Evolutionary conservation across 1,140 invertebrate species (phyloP).

Genomic region (Listronotus oregonensis): DNA sequence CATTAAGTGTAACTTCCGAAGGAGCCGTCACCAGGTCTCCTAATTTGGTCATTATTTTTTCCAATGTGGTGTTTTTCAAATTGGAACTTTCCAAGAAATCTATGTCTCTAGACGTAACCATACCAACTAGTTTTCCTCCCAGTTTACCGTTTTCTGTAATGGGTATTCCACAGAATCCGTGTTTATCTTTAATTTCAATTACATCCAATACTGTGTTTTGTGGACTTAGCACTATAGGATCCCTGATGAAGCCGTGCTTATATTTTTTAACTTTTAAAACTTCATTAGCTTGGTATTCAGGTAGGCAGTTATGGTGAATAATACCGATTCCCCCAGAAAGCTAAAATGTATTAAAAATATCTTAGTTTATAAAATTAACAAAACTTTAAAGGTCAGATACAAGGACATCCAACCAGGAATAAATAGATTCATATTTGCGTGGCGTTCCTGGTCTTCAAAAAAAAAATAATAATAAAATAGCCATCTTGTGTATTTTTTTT

Average conservation of each 20-base stretch:
- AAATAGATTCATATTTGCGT: too few relatives aligned
- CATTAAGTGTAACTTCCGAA: conserved; percentile 84
- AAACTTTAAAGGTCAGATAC: too few relatives aligned
- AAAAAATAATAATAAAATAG: too few relatives aligned
- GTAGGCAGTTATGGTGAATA: conserved; percentile 96
- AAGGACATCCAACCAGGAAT: too few relatives aligned
- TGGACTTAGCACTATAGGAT: conserved; percentile 91
- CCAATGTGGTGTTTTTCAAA: conserved; percentile 49
- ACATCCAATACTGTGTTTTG: conserved; percentile 85
- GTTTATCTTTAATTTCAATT: conserved; percentile 81
- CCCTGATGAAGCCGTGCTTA: conserved; percentile 97
- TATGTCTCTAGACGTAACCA: conserved; percentile 83
- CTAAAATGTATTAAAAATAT: conserved; percentile 48
- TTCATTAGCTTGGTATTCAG: conserved; percentile 94
- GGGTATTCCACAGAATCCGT: conserved; percentile 85
- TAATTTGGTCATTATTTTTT: conserved; percentile 87
- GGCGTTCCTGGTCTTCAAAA: too few relatives aligned
- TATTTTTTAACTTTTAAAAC: conserved; percentile 98
- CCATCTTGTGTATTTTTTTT: too few relatives aligned
- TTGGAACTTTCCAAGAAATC: conserved; percentile 84
- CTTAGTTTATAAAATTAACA: too few relatives aligned
- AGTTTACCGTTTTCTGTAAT: conserved; percentile 81
- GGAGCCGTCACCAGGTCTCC: conserved; percentile 78
- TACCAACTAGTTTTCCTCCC: conserved; percentile 69
- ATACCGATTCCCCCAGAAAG: conserved; percentile 97